Conservation (phyloP, 1,140 invertebrate genomes). For the Drosophila setifemur region DNA sequence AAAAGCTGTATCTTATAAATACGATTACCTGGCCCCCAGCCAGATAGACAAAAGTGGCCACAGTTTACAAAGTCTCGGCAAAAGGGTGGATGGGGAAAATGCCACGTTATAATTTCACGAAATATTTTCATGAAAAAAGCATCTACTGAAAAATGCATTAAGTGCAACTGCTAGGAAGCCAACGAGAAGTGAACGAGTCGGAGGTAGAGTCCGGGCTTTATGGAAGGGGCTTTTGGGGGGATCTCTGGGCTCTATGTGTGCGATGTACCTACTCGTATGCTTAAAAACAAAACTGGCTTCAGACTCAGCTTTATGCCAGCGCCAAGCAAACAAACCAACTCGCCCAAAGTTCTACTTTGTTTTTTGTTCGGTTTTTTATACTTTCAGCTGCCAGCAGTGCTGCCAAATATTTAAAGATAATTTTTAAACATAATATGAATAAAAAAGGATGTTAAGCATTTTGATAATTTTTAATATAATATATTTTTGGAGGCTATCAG, state of each 20-base stretch:
- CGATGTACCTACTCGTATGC: constrained; percentile 36
- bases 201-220: constrained; percentile 17
- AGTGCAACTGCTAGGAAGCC: constrained; percentile 58
- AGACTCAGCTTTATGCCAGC: constrained; percentile 71
- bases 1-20: constrained; percentile 75
- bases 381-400: constrained; percentile 20
- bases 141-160: constrained; percentile 79
- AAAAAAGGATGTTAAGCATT: no score
- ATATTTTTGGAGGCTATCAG: no score
- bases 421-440: neutral
- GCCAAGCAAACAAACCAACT: constrained; percentile 68
- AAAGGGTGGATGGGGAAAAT: constrained; percentile 23
- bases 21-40: constrained; percentile 47
- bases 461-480: no score
- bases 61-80: constrained; percentile 31
- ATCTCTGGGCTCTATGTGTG: neutral
- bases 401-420: neutral
- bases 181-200: constrained; percentile 15
- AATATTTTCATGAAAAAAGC: constrained; percentile 74
- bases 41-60: constrained; percentile 7
- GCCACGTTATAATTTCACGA: constrained; percentile 75
- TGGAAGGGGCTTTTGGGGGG: constrained; percentile 21
- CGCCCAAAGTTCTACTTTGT: constrained; percentile 48
- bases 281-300: constrained; percentile 73
- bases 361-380: constrained; percentile 44